These are phyloP conservation scores for Desoria tigrina DNA, from an alignment of 2,888 invertebrate genomes.

Conservation along the genomic window DNA sequence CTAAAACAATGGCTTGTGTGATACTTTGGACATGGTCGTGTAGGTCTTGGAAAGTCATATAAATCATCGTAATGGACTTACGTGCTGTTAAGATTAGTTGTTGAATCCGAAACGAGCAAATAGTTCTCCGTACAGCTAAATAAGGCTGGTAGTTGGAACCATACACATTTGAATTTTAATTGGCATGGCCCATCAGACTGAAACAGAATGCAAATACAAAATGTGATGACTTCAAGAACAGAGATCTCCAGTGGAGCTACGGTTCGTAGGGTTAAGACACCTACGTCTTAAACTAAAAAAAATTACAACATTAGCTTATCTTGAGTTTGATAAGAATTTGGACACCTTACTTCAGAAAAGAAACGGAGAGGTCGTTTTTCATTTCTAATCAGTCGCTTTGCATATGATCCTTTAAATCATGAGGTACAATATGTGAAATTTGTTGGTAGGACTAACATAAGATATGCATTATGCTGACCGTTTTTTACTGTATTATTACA, in stretches of 20 bases:
- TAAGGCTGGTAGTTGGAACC: constrained; percentile 51
- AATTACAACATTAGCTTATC: too few relatives aligned
- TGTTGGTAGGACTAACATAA: background rate
- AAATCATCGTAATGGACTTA: constrained; percentile 16
- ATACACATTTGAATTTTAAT: constrained; percentile 46
- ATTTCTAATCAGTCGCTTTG: constrained; percentile 20
- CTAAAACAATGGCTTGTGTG: too few relatives aligned
- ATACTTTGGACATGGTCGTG: too few relatives aligned
- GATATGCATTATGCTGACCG: background rate
- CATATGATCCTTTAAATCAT: constrained; percentile 13
- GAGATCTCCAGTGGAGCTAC: too few relatives aligned
- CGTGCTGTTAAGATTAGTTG: constrained; percentile 32
- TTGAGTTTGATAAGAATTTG: too few relatives aligned
- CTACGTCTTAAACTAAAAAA: too few relatives aligned
- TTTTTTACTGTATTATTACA: background rate
- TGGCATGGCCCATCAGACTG: constrained; percentile 45
- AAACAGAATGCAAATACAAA: background rate
- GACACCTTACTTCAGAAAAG: background rate
- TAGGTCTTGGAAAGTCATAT: too few relatives aligned
- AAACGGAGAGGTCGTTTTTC: constrained; percentile 18
- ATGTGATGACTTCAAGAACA: background rate
- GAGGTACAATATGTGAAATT: constrained; percentile 1
- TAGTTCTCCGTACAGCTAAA: constrained; percentile 50
- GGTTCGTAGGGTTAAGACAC: too few relatives aligned
- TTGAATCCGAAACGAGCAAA: constrained; percentile 41